Conservation (phyloP, 2,888 invertebrate species). For the Meiosimyza platycephala region DNA sequence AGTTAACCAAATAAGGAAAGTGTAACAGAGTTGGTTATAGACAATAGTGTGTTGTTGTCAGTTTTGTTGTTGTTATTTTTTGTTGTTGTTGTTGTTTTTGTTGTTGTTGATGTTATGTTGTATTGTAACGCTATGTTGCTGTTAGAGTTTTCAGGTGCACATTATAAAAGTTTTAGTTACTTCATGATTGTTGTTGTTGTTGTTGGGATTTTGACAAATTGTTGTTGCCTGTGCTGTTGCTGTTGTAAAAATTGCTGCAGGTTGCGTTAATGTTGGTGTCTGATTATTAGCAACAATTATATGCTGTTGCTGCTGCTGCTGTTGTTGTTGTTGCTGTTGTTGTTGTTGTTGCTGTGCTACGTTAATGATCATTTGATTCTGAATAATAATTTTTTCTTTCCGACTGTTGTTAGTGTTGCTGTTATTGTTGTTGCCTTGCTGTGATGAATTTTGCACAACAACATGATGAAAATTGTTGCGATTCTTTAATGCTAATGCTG, state of each 20-base stretch:
- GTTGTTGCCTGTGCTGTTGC: conserved; percentile 46
- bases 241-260: conserved; percentile 45
- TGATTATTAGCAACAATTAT: conserved; percentile 17
- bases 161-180: conserved; percentile 57
- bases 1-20: conserved; percentile 29
- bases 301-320: conserved; percentile 40
- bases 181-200: conserved; percentile 59
- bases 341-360: conserved; percentile 58
- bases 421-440: conserved; percentile 69
- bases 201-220: conserved; percentile 22
- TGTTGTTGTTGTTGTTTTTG: conserved; percentile 28
- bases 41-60: conserved; percentile 39
- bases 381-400: conserved; percentile 63
- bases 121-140: background rate
- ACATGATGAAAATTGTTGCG: conserved; percentile 17
- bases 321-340: conserved; percentile 43
- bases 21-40: background rate
- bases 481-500: conserved; percentile 60
- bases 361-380: conserved; percentile 65
- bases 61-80: conserved; percentile 47
- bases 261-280: conserved; percentile 32
- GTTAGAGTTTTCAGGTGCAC: conserved; percentile 11
- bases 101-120: conserved; percentile 14
- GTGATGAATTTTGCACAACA: conserved; percentile 61
- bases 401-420: conserved; percentile 61